These are phyloP conservation scores for Stenodera caucasica DNA, from an alignment of 2,888 invertebrate species.

Conservation along the genomic window DNA sequence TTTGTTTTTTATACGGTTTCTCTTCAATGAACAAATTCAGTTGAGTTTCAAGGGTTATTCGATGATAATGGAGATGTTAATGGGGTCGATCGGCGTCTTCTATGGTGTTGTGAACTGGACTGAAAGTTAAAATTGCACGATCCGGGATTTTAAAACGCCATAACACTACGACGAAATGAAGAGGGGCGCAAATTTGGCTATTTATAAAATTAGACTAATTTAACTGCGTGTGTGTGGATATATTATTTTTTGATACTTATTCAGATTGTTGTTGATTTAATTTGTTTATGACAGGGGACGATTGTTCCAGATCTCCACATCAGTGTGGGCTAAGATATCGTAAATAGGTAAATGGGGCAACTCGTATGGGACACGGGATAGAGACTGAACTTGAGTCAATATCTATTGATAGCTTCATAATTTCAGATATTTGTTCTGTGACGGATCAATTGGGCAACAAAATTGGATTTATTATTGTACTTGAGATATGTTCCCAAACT, in stretches of 20 bases:
- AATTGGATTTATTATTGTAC: not conserved
- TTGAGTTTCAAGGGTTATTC: not conserved
- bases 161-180: not conserved
- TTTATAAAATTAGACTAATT: not conserved
- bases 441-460: not conserved
- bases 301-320: not conserved
- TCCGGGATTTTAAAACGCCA: constrained; percentile 45
- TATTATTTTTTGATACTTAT: constrained; percentile 9
- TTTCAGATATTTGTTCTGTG: not conserved
- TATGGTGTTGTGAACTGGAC: constrained; percentile 49
- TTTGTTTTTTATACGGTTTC: no score
- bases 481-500: not conserved
- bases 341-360: not conserved
- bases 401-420: not conserved
- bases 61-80: constrained; percentile 50
- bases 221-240: not conserved
- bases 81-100: constrained; percentile 43
- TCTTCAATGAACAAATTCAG: not conserved
- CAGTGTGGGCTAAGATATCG: not conserved
- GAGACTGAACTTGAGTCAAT: not conserved
- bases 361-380: not conserved
- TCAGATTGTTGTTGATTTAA: not conserved
- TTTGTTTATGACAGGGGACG: not conserved
- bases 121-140: constrained; percentile 37
- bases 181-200: not conserved